Conservation (phyloP, 2,888 invertebrate genomes). For the Cephus nigrinus region DNA sequence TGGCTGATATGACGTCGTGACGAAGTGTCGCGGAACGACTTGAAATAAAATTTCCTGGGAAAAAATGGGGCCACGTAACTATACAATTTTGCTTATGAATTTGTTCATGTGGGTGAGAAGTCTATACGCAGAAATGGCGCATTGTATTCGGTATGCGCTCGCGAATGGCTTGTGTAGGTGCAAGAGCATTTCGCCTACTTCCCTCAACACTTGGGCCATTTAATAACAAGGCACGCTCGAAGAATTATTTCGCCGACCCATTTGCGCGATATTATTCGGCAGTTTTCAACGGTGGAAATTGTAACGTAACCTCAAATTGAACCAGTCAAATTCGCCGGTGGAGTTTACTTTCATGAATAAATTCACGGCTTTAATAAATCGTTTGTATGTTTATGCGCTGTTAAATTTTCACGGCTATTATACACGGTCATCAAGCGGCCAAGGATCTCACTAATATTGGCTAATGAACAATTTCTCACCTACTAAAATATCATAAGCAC, state of each 20-base stretch:
- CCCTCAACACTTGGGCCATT: conserved; percentile 7
- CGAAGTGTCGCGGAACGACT: background rate
- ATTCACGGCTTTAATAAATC: conserved; percentile 15
- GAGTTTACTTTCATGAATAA: conserved; percentile 14
- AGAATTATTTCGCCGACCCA: conserved; percentile 15
- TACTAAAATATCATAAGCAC: background rate
- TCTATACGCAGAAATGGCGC: background rate
- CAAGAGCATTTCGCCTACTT: background rate
- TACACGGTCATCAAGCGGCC: background rate
- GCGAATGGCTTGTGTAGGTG: background rate
- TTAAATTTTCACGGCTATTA: conserved; percentile 6
- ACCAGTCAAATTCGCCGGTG: conserved; percentile 2
- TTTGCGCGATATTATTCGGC: conserved; percentile 14
- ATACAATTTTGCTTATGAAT: background rate
- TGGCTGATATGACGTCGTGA: background rate
- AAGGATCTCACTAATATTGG: background rate
- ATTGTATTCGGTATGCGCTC: background rate
- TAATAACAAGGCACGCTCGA: conserved; percentile 14
- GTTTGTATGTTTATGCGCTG: conserved; percentile 12
- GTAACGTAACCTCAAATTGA: conserved; percentile 14
- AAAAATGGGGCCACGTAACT: background rate
- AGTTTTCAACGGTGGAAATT: conserved; percentile 7
- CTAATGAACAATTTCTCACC: background rate
- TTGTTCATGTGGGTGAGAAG: background rate
- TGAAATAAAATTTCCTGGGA: background rate